Conservation (phyloP, 2,797 vertebrate species). For the Syndactyla subalaris region DNA sequence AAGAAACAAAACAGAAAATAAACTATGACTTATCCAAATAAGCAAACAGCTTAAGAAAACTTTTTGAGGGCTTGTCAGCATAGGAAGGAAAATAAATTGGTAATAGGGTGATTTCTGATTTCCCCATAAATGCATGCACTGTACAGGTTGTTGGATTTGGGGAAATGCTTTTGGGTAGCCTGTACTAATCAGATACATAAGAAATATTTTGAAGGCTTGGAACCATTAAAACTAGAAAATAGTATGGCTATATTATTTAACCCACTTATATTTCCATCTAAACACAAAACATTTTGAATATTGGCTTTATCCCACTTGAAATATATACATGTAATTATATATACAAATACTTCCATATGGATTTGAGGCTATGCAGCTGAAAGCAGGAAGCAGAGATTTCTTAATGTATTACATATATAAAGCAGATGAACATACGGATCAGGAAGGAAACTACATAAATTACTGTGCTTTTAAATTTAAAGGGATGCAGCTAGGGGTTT, state of each 20-base stretch:
- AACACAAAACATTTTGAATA: not conserved
- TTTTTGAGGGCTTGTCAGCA: not conserved
- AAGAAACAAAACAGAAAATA: constrained; percentile 48
- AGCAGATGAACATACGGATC: not conserved
- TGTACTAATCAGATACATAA: not conserved
- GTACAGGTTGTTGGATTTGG: not conserved
- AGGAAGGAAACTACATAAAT: not conserved
- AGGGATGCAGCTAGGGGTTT: rapidly evolving
- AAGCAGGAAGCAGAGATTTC: not conserved
- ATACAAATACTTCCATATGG: not conserved
- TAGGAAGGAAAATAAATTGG: not conserved
- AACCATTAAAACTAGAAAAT: not conserved
- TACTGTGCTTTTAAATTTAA: not conserved
- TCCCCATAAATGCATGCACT: not conserved
- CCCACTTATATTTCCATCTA: not conserved
- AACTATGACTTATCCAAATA: constrained; percentile 58
- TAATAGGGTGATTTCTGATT: not conserved
- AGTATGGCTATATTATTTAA: not conserved
- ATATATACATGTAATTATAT: not conserved
- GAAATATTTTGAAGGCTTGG: not conserved
- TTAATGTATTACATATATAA: not conserved
- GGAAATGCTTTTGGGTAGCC: not conserved
- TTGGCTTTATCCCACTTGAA: not conserved
- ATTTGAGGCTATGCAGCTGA: not conserved
- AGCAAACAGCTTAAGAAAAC: constrained; percentile 40